Evolutionary conservation across 2,888 invertebrate genomes (phyloP).

Genomic region (Drosophila colorata): DNA sequence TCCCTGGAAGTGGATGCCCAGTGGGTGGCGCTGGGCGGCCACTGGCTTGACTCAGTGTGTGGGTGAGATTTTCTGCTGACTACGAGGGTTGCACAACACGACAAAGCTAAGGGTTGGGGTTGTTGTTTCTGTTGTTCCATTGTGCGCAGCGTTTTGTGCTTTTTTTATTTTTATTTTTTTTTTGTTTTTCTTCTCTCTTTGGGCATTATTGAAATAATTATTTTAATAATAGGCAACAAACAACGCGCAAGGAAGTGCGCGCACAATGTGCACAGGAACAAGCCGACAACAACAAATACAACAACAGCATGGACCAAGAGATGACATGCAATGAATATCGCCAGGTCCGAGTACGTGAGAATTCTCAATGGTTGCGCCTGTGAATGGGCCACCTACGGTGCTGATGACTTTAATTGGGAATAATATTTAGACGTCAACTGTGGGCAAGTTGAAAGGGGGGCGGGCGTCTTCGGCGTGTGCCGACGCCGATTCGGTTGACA

Average conservation of each 20-base stretch:
- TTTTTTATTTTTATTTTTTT: constrained; percentile 60
- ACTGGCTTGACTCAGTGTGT: constrained; percentile 4
- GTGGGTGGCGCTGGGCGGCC: constrained; percentile 49
- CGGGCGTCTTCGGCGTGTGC: constrained; percentile 14
- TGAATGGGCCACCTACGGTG: constrained; percentile 78
- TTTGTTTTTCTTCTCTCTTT: constrained; percentile 12
- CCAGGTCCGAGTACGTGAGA: constrained; percentile 18
- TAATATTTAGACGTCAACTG: constrained; percentile 84
- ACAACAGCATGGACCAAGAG: constrained; percentile 21
- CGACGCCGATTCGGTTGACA: constrained; percentile 29
- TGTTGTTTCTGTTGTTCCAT: constrained; percentile 51
- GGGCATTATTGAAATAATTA: constrained; percentile 81
- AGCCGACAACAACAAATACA: constrained; percentile 23
- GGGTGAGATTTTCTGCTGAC: constrained; percentile 73
- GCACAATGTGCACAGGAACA: constrained; percentile 40
- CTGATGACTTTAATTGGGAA: constrained; percentile 85
- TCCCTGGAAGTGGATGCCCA: constrained; percentile 65
- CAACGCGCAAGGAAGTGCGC: constrained; percentile 57
- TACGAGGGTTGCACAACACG: constrained; percentile 65
- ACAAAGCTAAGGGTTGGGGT: constrained; percentile 8
- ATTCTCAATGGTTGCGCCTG: constrained; percentile 27
- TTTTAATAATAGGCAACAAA: constrained; percentile 82
- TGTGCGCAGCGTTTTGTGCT: constrained; percentile 76
- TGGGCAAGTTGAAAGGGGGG: constrained; percentile 21
- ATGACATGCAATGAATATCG: constrained; percentile 39